Evolutionary conservation across 2,797 vertebrate genomes (phyloP).

Genomic region (Enteromius afrohamiltoni): DNA sequence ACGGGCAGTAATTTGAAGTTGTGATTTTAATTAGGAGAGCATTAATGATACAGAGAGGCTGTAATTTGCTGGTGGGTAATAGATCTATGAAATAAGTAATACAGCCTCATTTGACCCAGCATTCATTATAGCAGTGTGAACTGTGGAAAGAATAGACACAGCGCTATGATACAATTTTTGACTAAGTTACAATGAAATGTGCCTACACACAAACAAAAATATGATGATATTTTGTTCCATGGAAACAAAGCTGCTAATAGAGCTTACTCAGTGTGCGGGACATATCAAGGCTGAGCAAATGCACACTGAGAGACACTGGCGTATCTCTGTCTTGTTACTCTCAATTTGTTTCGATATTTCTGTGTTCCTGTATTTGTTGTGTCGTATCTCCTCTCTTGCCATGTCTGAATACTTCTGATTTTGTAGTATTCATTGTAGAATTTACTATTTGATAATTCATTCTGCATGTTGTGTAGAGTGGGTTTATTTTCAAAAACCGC

Average conservation of each 20-base stretch:
- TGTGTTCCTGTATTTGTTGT: not conserved
- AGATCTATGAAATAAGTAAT: slow-evolving; percentile 30
- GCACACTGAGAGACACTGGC: not conserved
- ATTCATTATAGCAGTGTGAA: slow-evolving; percentile 9
- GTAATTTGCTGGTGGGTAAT: slow-evolving; percentile 40
- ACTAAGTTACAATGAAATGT: not conserved
- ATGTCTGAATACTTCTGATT: not conserved
- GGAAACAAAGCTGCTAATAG: slow-evolving; percentile 1
- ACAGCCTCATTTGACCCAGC: slow-evolving; percentile 37
- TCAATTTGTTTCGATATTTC: not conserved
- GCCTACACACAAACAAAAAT: not conserved
- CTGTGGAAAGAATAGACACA: not conserved
- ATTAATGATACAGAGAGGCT: slow-evolving; percentile 38
- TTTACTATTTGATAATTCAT: no score
- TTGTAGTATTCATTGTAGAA: not conserved
- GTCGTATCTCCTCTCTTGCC: not conserved
- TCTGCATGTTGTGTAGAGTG: no score
- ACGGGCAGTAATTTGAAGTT: slow-evolving; percentile 24
- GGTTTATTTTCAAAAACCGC: no score
- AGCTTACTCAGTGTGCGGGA: slow-evolving; percentile 11
- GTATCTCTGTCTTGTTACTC: not conserved
- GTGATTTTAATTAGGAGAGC: slow-evolving; percentile 49
- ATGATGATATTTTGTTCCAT: slow-evolving; percentile 2
- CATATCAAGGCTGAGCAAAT: slow-evolving; percentile 16
- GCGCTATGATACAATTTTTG: not conserved